Percentiles rank a stretch among this genome's conserved stretches.
These are phyloP conservation scores for Syngnathus typhle DNA, from an alignment of 2,113 vertebrate genomes.

Conservation along the genomic window DNA sequence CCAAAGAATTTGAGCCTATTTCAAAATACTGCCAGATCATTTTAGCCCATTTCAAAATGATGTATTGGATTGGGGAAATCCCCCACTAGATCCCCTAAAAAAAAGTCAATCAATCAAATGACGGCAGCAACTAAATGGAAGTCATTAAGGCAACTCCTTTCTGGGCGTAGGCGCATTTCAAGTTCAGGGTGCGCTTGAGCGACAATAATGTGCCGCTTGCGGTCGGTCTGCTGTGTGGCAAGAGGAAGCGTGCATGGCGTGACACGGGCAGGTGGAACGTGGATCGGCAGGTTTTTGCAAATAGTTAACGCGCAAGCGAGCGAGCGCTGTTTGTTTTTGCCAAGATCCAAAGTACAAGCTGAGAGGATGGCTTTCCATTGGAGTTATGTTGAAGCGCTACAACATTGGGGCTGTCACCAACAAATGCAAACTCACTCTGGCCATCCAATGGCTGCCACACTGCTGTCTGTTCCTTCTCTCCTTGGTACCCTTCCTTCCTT, in stretches of 20 bases:
- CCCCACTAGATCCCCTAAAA: background rate
- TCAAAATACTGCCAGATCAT: background rate
- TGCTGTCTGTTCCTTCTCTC: slow-evolving; percentile 9
- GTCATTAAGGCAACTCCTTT: background rate
- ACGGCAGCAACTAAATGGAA: background rate
- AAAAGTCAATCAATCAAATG: too few species aligned
- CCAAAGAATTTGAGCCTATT: background rate
- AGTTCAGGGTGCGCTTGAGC: background rate
- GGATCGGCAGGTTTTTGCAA: slow-evolving; percentile 36
- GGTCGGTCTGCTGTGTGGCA: too few species aligned
- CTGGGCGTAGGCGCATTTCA: background rate
- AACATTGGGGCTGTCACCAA: too few species aligned
- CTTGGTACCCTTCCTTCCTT: slow-evolving; percentile 26
- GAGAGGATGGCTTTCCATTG: background rate
- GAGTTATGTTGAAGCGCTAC: too few species aligned
- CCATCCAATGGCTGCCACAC: too few species aligned
- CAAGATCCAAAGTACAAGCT: slow-evolving; percentile 39
- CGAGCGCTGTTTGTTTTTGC: slow-evolving; percentile 1
- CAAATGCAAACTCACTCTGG: too few species aligned
- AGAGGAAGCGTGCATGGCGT: background rate
- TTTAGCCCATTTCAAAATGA: background rate
- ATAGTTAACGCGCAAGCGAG: slow-evolving; percentile 5
- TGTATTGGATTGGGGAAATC: too few species aligned
- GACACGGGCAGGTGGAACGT: slow-evolving; percentile 30
- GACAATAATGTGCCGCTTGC: background rate